A percentile compares a stretch with the other conserved stretches of the same genome.
phyloP scores from a whole-genome alignment of 2,113 vertebrate species.

The Chiloscyllium plagiosum region DNA sequence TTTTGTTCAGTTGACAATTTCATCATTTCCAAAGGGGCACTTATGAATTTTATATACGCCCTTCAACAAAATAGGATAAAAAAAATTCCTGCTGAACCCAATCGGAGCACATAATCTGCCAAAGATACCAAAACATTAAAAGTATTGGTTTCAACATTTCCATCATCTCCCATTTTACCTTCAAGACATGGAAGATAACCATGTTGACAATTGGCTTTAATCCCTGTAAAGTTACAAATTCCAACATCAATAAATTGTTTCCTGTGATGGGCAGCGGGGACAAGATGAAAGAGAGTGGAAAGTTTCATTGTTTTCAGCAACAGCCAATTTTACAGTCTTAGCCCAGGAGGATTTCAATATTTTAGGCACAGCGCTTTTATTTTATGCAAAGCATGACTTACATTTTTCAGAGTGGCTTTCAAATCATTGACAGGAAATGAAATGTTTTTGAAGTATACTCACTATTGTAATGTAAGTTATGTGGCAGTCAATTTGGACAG shows the following conservation, averaged over 20 bases:
- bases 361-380: background rate
- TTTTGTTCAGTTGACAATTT: background rate
- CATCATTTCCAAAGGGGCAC: background rate
- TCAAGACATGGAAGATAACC: background rate
- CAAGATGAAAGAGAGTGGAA: background rate
- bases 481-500: background rate
- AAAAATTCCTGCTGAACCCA: background rate
- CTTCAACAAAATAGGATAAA: background rate
- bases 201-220: background rate
- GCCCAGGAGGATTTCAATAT: background rate
- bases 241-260: background rate
- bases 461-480: background rate
- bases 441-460: background rate
- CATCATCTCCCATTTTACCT: background rate
- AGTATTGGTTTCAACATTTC: background rate
- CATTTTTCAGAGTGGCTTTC: background rate
- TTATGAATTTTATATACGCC: background rate
- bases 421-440: background rate
- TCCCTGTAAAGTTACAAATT: background rate
- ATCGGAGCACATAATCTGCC: background rate
- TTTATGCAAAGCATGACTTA: no score
- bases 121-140: background rate
- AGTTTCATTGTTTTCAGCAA: background rate
- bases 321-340: background rate
- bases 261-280: background rate